Evolutionary conservation across 2,797 vertebrate genomes (phyloP).

Genomic region (Clarias platycephalus): DNA sequence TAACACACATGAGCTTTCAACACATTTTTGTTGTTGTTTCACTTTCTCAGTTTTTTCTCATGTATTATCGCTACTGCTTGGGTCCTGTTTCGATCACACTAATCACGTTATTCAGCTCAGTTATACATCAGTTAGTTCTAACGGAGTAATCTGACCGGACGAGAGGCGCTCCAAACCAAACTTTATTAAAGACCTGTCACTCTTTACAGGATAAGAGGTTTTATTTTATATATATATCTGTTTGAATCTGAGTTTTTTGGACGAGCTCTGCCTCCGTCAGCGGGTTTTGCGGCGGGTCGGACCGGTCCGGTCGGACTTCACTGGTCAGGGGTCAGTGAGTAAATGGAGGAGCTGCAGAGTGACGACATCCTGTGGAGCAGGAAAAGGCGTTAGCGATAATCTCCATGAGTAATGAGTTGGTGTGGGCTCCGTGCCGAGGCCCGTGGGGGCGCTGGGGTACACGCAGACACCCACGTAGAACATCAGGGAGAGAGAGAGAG

Average conservation of each 20-base stretch:
- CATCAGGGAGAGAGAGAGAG: neutral
- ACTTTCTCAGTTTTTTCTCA: neutral
- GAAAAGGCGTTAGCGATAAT: slow-evolving; percentile 62
- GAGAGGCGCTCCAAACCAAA: neutral
- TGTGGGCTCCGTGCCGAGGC: slow-evolving; percentile 42
- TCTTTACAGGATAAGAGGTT: neutral
- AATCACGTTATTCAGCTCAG: neutral
- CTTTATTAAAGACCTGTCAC: neutral
- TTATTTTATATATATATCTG: neutral
- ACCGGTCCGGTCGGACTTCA: slow-evolving; percentile 48
- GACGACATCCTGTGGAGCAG: slow-evolving; percentile 60
- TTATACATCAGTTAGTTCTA: too few relatives aligned
- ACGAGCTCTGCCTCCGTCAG: neutral
- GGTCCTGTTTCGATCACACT: neutral
- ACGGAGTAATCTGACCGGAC: too few relatives aligned
- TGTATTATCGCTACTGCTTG: neutral
- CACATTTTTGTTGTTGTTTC: neutral
- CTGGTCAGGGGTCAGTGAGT: slow-evolving; percentile 55
- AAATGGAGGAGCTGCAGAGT: slow-evolving; percentile 54
- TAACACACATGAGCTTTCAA: too few relatives aligned
- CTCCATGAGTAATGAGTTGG: slow-evolving; percentile 53
- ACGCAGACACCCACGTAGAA: neutral
- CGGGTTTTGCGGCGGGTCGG: neutral
- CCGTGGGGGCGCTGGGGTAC: neutral
- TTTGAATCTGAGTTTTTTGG: neutral